Evolutionary conservation across 1,140 invertebrate genomes (phyloP).

Genomic region (Heterodera carotae): DNA sequence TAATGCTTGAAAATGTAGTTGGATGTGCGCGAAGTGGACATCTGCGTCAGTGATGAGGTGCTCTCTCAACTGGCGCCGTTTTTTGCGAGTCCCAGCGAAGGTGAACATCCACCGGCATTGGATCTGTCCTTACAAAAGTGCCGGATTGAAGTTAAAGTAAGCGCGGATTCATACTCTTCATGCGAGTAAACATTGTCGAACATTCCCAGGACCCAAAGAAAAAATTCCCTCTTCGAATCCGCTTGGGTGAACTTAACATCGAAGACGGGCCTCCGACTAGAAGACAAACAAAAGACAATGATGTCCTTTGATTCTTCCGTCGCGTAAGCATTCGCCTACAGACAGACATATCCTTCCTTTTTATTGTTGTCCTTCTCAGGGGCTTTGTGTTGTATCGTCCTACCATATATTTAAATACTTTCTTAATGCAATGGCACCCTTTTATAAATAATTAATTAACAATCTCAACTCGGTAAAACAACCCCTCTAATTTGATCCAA

Average conservation of each 20-base stretch:
- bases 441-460: too few species aligned
- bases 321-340: too few species aligned
- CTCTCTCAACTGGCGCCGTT: constrained; percentile 33
- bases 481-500: too few species aligned
- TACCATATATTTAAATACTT: too few species aligned
- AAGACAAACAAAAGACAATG: not conserved
- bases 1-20: not conserved
- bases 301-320: not conserved
- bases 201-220: constrained; percentile 30
- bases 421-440: too few species aligned
- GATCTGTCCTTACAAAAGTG: constrained; percentile 31
- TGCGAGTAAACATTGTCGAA: not conserved
- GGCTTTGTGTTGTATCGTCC: too few species aligned
- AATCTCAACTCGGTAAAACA: too few species aligned
- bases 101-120: constrained; percentile 14
- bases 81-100: constrained; percentile 19
- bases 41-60: constrained; percentile 28
- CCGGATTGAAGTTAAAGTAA: constrained; percentile 30
- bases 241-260: constrained; percentile 23
- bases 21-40: constrained; percentile 26
- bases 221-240: constrained; percentile 22
- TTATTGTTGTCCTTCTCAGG: not conserved
- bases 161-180: not conserved
- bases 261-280: constrained; percentile 6
- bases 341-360: not conserved